Conservation (phyloP, 2,113 vertebrate species). For the Toxotes chatareus region DNA sequence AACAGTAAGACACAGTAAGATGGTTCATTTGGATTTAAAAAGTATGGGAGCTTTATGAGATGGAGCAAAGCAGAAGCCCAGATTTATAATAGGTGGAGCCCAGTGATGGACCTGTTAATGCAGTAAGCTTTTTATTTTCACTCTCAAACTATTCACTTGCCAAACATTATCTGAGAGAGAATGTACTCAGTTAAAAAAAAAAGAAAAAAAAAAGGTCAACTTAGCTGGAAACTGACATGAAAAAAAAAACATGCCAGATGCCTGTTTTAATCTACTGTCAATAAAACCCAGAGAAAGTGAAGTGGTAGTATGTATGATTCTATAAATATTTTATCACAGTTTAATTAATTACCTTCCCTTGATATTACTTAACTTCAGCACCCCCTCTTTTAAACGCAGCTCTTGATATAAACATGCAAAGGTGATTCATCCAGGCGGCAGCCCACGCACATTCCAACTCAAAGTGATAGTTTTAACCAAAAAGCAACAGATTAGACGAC, state of each 20-base stretch:
- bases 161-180: not conserved
- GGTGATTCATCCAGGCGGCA: slow-evolving; percentile 58
- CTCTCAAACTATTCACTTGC: not conserved
- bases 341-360: slow-evolving; percentile 27
- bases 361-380: slow-evolving; percentile 32
- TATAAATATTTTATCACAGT: slow-evolving; percentile 31
- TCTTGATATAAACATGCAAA: slow-evolving; percentile 39
- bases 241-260: not conserved
- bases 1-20: not conserved
- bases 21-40: not conserved
- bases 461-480: slow-evolving; percentile 26
- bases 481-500: slow-evolving; percentile 21
- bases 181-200: not conserved
- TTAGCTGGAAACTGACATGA: too few relatives aligned
- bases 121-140: not conserved
- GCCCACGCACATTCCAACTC: slow-evolving; percentile 52
- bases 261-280: too few relatives aligned
- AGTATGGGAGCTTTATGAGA: not conserved
- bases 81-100: not conserved
- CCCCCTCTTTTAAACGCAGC: slow-evolving; percentile 41
- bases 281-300: not conserved
- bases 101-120: not conserved
- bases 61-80: not conserved
- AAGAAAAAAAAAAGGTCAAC: too few relatives aligned
- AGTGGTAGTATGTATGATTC: slow-evolving; percentile 4